Percentiles rank a stretch among this genome's conserved stretches.
Conservation (phyloP, 2,113 vertebrate species). For the Manacus vitellinus region DNA sequence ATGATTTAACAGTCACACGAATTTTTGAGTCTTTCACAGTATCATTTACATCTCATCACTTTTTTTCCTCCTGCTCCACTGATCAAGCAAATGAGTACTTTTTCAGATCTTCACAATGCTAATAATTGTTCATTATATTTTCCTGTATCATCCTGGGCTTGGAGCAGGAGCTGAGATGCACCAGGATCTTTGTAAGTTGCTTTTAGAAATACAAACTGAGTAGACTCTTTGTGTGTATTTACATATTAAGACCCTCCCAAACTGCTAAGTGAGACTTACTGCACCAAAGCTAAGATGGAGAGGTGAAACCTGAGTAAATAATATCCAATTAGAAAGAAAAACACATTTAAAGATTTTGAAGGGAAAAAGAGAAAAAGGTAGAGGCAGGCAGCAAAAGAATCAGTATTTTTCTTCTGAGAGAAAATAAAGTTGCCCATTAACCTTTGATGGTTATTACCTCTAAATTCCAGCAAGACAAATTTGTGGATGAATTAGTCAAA, state of each 20-base stretch:
- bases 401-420: rapidly evolving
- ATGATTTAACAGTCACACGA: neutral
- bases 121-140: neutral
- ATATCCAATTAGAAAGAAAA: neutral
- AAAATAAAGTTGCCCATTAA: neutral
- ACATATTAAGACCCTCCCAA: neutral
- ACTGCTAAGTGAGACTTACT: neutral
- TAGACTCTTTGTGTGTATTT: neutral
- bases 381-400: neutral
- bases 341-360: neutral
- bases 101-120: neutral
- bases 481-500: neutral
- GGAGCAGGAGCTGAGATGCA: neutral
- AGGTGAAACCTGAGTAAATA: neutral
- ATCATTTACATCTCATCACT: neutral
- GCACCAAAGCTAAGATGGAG: neutral
- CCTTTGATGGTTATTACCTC: neutral
- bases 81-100: neutral
- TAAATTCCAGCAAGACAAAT: neutral
- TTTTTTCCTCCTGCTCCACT: neutral
- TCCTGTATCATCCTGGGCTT: neutral
- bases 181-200: rapidly evolving
- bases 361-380: neutral
- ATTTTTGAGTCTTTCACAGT: neutral
- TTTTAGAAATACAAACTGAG: neutral